Percentiles rank a stretch among this genome's conserved stretches.
Conservation (phyloP, 2,888 invertebrate genomes). For the Lasioglossum marginatum region DNA sequence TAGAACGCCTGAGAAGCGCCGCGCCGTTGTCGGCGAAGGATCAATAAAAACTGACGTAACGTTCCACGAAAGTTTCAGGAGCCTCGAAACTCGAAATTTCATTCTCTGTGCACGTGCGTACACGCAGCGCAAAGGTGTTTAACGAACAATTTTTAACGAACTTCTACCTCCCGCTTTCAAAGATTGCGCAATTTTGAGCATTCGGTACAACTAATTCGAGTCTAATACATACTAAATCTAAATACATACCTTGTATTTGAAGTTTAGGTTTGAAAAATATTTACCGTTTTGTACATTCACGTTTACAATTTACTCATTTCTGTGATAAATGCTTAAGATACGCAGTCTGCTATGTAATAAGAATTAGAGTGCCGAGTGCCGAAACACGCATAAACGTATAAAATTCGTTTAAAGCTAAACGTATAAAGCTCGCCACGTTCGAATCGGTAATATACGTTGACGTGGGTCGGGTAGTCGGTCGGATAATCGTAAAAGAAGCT, state of each 20-base stretch:
- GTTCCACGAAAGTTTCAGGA: conserved; percentile 60
- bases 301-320: too few species aligned
- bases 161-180: not conserved
- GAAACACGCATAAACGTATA: not conserved
- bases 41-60: conserved; percentile 73
- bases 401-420: too few species aligned
- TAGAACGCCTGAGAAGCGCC: conserved; percentile 7
- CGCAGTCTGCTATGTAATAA: too few species aligned
- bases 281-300: too few species aligned
- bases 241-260: not conserved
- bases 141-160: conserved; percentile 27
- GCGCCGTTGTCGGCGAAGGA: conserved; percentile 46
- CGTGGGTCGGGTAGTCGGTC: not conserved
- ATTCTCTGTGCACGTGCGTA: conserved; percentile 5
- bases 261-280: not conserved
- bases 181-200: not conserved
- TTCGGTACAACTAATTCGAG: not conserved
- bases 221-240: too few species aligned
- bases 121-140: not conserved
- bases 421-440: not conserved
- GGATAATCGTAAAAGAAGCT: not conserved
- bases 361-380: not conserved
- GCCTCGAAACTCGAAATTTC: conserved; percentile 1
- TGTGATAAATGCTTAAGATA: too few species aligned
- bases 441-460: not conserved